A percentile compares a stretch with the other conserved stretches of the same genome.
Evolutionary conservation across 2,888 invertebrate species (phyloP).

Genomic region (Lepidochitona cinerea): DNA sequence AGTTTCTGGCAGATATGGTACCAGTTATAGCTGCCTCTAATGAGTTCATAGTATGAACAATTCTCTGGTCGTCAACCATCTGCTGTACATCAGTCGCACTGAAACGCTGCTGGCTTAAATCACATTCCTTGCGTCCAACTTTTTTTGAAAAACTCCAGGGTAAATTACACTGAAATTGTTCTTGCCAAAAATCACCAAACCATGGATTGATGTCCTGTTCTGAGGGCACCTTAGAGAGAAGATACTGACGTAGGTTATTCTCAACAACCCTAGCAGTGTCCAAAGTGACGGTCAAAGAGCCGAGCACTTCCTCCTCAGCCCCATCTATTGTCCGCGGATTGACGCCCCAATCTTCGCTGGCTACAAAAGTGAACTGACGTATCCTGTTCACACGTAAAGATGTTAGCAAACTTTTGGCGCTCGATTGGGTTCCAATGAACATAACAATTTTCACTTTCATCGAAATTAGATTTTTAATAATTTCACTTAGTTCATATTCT

Average conservation of each 20-base stretch:
- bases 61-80: conserved; percentile 43
- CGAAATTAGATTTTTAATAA: conserved; percentile 14
- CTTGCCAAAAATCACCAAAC: conserved; percentile 58
- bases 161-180: conserved; percentile 49
- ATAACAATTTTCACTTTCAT: conserved; percentile 50
- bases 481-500: conserved; percentile 25
- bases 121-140: not conserved
- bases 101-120: conserved; percentile 9
- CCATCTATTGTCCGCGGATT: conserved; percentile 35
- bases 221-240: conserved; percentile 31
- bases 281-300: not conserved
- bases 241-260: conserved; percentile 13
- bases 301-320: conserved; percentile 24
- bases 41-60: conserved; percentile 52
- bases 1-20: conserved; percentile 9
- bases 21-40: conserved; percentile 50
- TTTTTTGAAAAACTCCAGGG: conserved; percentile 40
- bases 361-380: conserved; percentile 46
- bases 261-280: not conserved
- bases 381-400: conserved; percentile 30
- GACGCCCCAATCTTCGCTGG: conserved; percentile 58
- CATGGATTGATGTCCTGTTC: conserved; percentile 46
- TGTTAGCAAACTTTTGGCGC: conserved; percentile 40
- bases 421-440: conserved; percentile 56
- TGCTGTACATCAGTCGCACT: conserved; percentile 20